Base-by-base conservation (phyloP, 2,113 vertebrate species). In the Psephotus haematonotus region DNA sequence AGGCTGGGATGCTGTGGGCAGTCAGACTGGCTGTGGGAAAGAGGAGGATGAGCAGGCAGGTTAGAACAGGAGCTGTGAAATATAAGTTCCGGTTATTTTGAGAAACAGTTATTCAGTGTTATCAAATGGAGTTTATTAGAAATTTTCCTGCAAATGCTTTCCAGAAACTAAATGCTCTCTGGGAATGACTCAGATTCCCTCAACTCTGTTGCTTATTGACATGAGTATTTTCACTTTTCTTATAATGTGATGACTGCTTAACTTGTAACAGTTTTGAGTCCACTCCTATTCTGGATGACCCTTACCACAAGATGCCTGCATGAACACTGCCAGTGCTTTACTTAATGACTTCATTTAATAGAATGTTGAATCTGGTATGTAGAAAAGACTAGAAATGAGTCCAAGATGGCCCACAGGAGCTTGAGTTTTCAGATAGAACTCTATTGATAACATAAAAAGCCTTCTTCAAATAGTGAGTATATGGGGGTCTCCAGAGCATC, bases 1-100 rank as follows among this genome's bases (percentile, higher is more conserved):
- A 83, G 86, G 18, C 11, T 33, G 65, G 41, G 29, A 44, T 88
- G 86, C 46, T 86, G 92, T 86, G 91, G 83, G 95, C 91, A 94
- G 63, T 83, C 68, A 70, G 83, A 78, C 59, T 82, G 2, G 49
- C 49, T 88, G 90, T 90, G 76, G 79, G 76, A 74, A 55, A 82
- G 88, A 77, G 50, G 37, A 89, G 63, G 17, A 60, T 9, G 60
- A 91, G 76, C 64, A 86, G 86, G 67, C 77, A 88, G 43, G 65
- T 44, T 88, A 91, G 55, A 81, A 52, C 14, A 64, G 81, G 83
- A 83, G 16, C 75, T 87, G 47, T 83, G 88, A 88, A 82, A 90
- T 53, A 39, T 27, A 64, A 85, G 52, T 64, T 70, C 60, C 35
- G 31, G 64, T 82, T 96, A 86, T 88, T 95, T 82, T 75, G 44